Evolutionary conservation across 1,140 invertebrate species (phyloP).

Genomic region (Gonioctena quinquepunctata): DNA sequence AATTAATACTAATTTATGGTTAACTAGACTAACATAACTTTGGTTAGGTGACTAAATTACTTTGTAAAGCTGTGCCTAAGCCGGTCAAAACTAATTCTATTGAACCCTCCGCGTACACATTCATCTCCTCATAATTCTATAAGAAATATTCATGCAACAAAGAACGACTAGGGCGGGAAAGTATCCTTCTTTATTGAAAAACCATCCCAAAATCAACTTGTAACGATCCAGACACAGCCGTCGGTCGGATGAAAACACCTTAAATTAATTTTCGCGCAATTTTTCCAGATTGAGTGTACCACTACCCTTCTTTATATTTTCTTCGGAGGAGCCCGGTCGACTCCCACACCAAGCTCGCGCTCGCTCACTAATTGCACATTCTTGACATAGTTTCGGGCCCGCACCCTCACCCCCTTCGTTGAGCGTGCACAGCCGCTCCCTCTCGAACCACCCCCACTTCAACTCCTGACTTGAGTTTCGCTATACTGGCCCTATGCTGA

Average conservation of each 20-base stretch:
- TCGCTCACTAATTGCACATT: conserved; percentile 81
- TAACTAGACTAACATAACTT: too few species aligned
- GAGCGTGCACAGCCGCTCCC: conserved; percentile 36
- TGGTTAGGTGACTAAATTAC: too few species aligned
- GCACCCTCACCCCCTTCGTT: conserved; percentile 57
- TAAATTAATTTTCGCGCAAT: conserved; percentile 18
- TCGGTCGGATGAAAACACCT: conserved; percentile 5
- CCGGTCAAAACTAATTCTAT: too few species aligned
- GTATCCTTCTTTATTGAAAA: too few species aligned
- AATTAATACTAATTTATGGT: too few species aligned
- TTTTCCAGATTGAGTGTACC: conserved; percentile 18
- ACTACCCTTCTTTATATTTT: conserved; percentile 67
- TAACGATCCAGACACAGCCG: neutral
- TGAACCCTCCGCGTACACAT: too few species aligned
- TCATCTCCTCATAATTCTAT: too few species aligned
- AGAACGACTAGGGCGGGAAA: too few species aligned
- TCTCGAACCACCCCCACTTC: neutral
- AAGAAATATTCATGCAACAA: too few species aligned
- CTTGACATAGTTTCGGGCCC: conserved; percentile 82
- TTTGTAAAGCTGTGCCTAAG: too few species aligned
- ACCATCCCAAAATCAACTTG: neutral
- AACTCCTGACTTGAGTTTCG: neutral
- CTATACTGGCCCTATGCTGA: conserved; percentile 1
- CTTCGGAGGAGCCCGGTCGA: conserved; percentile 50
- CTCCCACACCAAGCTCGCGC: conserved; percentile 48